phyloP scores from a whole-genome alignment of 2,797 vertebrate genomes.

The Sebastes minor region DNA sequence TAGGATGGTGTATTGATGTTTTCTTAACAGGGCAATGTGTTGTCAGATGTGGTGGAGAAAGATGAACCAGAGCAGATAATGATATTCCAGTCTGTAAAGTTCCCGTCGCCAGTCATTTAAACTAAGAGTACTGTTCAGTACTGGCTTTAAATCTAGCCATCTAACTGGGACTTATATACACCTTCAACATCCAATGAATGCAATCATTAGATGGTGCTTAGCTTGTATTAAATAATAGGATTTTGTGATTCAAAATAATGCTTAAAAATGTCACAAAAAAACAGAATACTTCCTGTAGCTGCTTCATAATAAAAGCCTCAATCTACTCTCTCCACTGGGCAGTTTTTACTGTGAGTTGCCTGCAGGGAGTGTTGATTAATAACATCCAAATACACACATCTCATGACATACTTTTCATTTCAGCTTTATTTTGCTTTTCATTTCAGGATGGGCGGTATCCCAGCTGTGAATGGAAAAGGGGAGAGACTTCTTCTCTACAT shows the following conservation, averaged over 20 bases:
- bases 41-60: neutral
- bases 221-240: neutral
- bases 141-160: neutral
- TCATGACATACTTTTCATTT: neutral
- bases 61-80: neutral
- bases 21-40: neutral
- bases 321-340: neutral
- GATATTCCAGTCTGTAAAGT: neutral
- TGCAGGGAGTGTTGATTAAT: neutral
- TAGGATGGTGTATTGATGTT: neutral
- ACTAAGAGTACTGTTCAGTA: neutral
- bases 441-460: constrained; percentile 96
- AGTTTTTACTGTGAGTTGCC: neutral
- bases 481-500: constrained; percentile 95
- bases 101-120: neutral
- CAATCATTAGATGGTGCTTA: neutral
- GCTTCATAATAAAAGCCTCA: neutral
- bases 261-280: neutral
- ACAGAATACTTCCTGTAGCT: neutral
- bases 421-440: neutral
- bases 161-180: neutral
- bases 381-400: neutral
- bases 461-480: constrained; percentile 93
- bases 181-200: neutral
- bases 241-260: neutral